These are phyloP conservation scores for Podarcis siculus DNA, from an alignment of 2,797 vertebrate species.

Conservation along the genomic window DNA sequence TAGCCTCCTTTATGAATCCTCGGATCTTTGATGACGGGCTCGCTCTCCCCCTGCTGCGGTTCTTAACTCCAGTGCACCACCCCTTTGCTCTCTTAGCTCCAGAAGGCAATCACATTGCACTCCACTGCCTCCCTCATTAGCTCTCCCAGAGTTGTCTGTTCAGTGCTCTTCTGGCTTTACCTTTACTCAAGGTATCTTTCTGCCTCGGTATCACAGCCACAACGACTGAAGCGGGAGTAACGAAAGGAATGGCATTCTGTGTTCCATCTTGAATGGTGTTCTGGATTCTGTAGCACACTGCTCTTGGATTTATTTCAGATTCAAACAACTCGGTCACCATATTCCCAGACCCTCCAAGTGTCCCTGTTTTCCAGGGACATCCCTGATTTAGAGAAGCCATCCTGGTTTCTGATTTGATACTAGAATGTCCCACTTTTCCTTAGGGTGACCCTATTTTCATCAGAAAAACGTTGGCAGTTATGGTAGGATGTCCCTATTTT, in stretches of 20 bases:
- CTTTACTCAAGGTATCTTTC: neutral
- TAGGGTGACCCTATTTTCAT: too few species aligned
- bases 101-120: neutral
- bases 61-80: constrained; percentile 20
- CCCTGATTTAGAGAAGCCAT: too few species aligned
- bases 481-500: too few species aligned
- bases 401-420: too few species aligned
- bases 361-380: too few species aligned
- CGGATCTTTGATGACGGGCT: constrained; percentile 29
- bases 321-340: neutral
- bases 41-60: constrained; percentile 26
- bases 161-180: constrained; percentile 16
- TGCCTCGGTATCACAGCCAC: neutral
- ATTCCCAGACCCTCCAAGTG: neutral
- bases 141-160: neutral
- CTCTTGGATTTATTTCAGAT: neutral
- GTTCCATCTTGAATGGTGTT: neutral
- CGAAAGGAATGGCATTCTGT: neutral
- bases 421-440: too few species aligned
- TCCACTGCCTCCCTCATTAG: constrained; percentile 20
- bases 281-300: neutral
- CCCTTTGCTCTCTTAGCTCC: neutral
- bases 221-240: neutral
- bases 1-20: constrained; percentile 20
- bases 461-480: too few species aligned